Conservation (phyloP, 2,888 invertebrate species). For the Sympetrum striolatum region DNA sequence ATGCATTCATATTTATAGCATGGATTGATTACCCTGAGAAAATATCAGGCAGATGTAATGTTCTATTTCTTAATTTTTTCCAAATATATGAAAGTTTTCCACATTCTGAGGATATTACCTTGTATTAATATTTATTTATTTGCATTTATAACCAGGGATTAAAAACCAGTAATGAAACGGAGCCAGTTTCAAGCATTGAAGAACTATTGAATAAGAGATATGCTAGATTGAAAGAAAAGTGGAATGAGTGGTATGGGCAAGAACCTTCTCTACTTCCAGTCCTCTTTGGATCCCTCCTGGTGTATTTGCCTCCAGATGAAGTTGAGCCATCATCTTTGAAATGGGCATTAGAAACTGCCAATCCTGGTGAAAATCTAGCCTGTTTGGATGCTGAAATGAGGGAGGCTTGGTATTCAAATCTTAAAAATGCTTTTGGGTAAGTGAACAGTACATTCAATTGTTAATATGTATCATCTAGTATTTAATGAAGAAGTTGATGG, state of each 20-base stretch:
- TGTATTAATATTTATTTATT: no score
- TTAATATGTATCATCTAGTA: no score
- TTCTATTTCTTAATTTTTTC: no score
- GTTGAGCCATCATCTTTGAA: neutral
- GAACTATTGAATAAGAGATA: neutral
- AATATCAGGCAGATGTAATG: no score
- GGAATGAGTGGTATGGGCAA: neutral
- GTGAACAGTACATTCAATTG: neutral
- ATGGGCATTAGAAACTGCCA: neutral
- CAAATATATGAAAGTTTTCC: no score
- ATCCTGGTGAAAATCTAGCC: neutral
- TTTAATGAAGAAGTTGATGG: no score
- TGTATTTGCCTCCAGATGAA: neutral
- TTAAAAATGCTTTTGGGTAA: constrained; percentile 1
- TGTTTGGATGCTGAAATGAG: neutral
- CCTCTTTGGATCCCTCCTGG: neutral
- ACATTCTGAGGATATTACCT: no score
- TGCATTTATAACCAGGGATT: neutral
- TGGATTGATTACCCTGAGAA: no score
- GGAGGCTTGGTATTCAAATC: neutral
- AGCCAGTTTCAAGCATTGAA: neutral
- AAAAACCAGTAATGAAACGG: neutral
- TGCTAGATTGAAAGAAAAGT: neutral
- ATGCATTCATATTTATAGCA: no score
- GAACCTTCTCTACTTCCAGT: neutral